Evolutionary conservation across 2,797 vertebrate genomes (phyloP).

Genomic region (Micromesistius poutassou): DNA sequence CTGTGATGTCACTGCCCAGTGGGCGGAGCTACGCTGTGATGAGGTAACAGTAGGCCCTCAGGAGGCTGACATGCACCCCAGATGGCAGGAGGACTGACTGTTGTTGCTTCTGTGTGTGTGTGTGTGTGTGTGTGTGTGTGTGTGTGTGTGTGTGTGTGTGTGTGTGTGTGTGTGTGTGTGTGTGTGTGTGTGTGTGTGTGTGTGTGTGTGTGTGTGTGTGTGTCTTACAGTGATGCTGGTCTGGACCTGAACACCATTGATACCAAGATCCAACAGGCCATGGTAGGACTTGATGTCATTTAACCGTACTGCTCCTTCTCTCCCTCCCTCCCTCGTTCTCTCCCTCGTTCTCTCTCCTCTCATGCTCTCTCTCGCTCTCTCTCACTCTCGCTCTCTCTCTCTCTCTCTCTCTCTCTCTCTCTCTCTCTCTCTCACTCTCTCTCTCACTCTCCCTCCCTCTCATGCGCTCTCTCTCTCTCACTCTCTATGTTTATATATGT

Average conservation of each 20-base stretch:
- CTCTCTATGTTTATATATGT: background rate
- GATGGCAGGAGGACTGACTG: background rate
- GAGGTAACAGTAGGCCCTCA: background rate
- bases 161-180: background rate
- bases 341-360: too few species aligned
- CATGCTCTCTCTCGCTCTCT: too few species aligned
- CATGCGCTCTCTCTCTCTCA: background rate
- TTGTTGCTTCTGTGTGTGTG: conserved; percentile 2
- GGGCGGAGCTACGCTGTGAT: conserved; percentile 9
- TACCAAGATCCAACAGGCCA: conserved; percentile 87
- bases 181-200: conserved; percentile 1
- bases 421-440: too few species aligned
- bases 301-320: background rate
- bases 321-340: background rate
- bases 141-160: background rate
- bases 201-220: background rate
- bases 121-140: conserved; percentile 2
- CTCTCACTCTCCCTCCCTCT: background rate
- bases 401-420: too few species aligned
- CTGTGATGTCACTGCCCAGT: background rate
- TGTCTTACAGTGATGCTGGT: conserved; percentile 65
- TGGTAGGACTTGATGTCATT: conserved; percentile 68
- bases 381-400: too few species aligned
- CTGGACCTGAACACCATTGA: conserved; percentile 80
- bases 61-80: background rate